These are phyloP conservation scores for Xiphias gladius DNA, from an alignment of 2,113 vertebrate genomes.

Conservation along the genomic window DNA sequence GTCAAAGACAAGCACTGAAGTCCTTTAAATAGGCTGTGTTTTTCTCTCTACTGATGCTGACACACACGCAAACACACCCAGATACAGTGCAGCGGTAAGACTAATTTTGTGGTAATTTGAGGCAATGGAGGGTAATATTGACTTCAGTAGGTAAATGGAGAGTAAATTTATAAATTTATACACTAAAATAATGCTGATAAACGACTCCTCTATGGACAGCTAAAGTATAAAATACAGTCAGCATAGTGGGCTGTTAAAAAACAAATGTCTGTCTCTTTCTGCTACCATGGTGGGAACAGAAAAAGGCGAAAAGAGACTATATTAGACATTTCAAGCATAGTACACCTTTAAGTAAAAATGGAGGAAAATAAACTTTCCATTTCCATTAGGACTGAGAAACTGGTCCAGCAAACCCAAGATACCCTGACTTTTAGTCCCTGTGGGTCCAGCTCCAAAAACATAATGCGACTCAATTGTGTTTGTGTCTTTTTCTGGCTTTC, in stretches of 20 bases:
- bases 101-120: neutral
- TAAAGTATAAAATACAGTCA: neutral
- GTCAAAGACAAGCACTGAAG: slow-evolving; percentile 19
- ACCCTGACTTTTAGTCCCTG: too few species aligned
- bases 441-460: too few species aligned
- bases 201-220: neutral
- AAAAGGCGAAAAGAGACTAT: neutral
- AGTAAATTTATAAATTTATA: neutral
- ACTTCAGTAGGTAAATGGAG: neutral
- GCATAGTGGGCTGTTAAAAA: neutral
- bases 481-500: neutral
- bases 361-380: too few species aligned
- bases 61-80: neutral
- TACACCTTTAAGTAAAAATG: too few species aligned
- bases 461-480: neutral
- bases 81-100: neutral
- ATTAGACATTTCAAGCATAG: too few species aligned
- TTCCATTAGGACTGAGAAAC: too few species aligned
- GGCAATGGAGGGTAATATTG: neutral
- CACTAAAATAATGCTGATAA: neutral
- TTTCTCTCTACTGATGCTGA: slow-evolving; percentile 8
- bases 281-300: neutral
- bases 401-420: too few species aligned
- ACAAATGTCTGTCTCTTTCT: neutral
- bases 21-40: slow-evolving; percentile 24